These are phyloP conservation scores for Serilophus lunatus DNA, from an alignment of 2,113 vertebrate genomes.

Conservation along the genomic window DNA sequence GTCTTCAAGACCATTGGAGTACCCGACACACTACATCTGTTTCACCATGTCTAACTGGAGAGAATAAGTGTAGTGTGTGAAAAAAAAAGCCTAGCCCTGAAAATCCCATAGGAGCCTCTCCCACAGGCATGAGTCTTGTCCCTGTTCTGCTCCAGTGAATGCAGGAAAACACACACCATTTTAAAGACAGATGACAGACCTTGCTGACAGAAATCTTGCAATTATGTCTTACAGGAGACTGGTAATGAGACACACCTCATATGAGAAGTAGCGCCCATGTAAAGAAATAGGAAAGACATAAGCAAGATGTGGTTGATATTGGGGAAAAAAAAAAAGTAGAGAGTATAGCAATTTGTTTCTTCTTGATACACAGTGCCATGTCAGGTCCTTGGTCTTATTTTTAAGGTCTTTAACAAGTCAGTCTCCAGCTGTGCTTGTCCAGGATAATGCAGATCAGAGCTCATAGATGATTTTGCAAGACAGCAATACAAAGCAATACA, in stretches of 20 bases:
- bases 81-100: neutral
- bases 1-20: neutral
- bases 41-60: neutral
- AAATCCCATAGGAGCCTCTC: accelerated
- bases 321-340: neutral
- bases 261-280: neutral
- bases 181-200: neutral
- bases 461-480: neutral
- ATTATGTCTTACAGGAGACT: neutral
- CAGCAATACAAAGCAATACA: neutral
- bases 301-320: neutral
- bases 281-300: accelerated
- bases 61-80: neutral
- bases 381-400: neutral
- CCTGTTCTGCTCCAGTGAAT: neutral
- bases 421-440: neutral
- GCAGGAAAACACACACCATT: accelerated
- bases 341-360: neutral
- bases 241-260: accelerated
- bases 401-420: neutral
- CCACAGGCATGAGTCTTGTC: neutral
- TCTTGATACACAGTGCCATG: neutral
- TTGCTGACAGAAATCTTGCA: neutral
- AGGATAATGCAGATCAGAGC: neutral
- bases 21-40: neutral